Conservation (phyloP, 2,113 vertebrate species). For the Hippopotamus amphibius region DNA sequence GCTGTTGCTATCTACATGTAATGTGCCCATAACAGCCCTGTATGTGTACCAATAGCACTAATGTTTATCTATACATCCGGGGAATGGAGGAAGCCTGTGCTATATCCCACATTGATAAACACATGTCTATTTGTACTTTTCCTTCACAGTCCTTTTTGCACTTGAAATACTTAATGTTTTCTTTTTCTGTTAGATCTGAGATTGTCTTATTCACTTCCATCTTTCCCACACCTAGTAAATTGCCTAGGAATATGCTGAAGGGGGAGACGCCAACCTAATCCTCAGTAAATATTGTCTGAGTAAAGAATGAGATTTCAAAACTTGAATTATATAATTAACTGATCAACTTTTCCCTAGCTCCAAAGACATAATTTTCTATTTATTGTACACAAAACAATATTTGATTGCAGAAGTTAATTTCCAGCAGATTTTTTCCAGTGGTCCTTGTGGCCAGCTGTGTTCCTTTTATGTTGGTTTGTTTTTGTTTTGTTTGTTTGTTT, state of each 20-base stretch:
- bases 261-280: not conserved
- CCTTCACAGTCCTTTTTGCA: not conserved
- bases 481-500: too few relatives aligned
- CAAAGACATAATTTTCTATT: not conserved
- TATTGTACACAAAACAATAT: not conserved
- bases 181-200: not conserved
- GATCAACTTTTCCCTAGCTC: not conserved
- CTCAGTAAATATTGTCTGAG: not conserved
- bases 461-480: too few relatives aligned
- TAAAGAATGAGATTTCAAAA: not conserved
- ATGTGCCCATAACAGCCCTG: not conserved
- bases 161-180: not conserved
- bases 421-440: not conserved
- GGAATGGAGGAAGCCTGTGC: not conserved
- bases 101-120: not conserved
- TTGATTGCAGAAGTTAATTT: constrained; percentile 14
- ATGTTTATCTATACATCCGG: not conserved
- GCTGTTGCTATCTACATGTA: not conserved
- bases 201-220: not conserved
- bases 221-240: not conserved
- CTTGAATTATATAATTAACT: not conserved
- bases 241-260: not conserved
- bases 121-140: not conserved
- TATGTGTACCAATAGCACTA: not conserved
- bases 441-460: not conserved